These are phyloP conservation scores for Orchesella cincta DNA, from an alignment of 1,140 invertebrate genomes.

Conservation along the genomic window DNA sequence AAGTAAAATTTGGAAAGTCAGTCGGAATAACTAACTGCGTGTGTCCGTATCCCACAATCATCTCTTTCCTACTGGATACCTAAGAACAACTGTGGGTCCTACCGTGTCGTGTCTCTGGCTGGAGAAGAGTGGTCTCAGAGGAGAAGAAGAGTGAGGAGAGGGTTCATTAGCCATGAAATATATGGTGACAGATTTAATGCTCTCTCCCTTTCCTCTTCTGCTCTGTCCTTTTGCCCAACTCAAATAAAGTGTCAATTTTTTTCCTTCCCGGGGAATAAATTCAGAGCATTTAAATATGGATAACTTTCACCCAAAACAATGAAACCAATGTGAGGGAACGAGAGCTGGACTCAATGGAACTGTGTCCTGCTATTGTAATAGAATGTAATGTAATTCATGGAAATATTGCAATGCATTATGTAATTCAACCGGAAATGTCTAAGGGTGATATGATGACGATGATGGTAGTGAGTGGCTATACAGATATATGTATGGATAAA, in stretches of 20 bases:
- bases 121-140: neutral
- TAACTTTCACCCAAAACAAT: neutral
- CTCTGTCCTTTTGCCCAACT: neutral
- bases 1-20: neutral
- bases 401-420: no score
- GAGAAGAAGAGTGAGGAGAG: no score
- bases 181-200: conserved; percentile 17
- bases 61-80: neutral
- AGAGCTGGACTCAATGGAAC: no score
- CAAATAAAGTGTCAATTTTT: conserved; percentile 2
- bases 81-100: neutral
- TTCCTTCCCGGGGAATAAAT: neutral
- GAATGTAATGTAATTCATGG: no score
- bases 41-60: neutral
- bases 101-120: neutral
- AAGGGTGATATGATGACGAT: no score
- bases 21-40: neutral
- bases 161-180: neutral
- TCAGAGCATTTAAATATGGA: neutral
- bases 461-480: no score
- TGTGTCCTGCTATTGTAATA: no score
- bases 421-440: no score
- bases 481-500: neutral
- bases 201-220: neutral
- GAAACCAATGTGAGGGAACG: neutral